Base-by-base conservation (phyloP, 2,888 invertebrate species). In the Hipparchia sbordonii region DNA sequence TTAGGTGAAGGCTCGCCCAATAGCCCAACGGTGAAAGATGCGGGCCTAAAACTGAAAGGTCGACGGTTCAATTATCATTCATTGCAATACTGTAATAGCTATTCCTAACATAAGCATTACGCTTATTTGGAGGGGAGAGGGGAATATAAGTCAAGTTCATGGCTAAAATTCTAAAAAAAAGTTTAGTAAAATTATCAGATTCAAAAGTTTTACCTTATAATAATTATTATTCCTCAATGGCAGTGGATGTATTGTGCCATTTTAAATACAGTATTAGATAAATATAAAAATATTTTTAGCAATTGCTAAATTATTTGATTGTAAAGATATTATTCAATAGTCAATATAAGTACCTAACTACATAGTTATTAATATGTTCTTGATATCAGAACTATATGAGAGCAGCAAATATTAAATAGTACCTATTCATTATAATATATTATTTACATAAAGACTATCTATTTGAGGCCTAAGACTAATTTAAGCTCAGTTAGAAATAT, bases 221-320 rank as follows among this genome's bases (percentile, higher is more conserved):
- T n/a, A n/a, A n/a, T n/a, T n/a, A 39, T 39, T 23, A 23, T 23
- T 23, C 23, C 23, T 23, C n/a, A n/a, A 39, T 54, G 54, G 39
- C 33, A 46, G 48, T 12, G 51, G 46, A 72, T 61, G 52, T 67
- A 23, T 63, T 48, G 48, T 62, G 63, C 63, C 13, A 13, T 51
- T 12, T 65, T 33, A 7, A 12, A 60, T 12, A 60, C 33, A 57
- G 33, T 2, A 48, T n/a, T 46, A 52, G 6, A 65, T 51, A 23
- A 12, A 65, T 65, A 65, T 12, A 65, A 65, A 65, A 65, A 65
- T 65, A 65, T 65, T 12, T 62, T 23, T 65, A 5, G 3, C 45
- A 45, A 61, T 6, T 45, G 10, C 45, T 61, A 61, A 48, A 48
- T 48, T 48, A 48, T n/a, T 56, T 56, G 56, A 56, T 13, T n/a